A percentile compares a stretch with the other conserved stretches of the same genome.
Conservation (phyloP, 2,888 invertebrate species). For the Apoda limacodes region DNA sequence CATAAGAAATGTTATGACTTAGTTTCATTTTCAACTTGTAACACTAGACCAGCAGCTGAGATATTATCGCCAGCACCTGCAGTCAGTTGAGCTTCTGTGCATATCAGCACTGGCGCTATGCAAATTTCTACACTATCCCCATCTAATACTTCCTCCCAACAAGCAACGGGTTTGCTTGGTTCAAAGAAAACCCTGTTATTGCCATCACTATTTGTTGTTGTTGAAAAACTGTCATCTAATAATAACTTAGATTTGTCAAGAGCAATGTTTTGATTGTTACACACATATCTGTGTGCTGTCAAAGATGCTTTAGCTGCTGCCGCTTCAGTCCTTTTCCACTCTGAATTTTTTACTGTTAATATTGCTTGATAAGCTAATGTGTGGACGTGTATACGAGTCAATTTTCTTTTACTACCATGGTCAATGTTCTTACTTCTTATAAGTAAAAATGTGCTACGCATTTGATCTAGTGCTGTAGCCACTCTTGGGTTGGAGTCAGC, state of each 20-base stretch:
- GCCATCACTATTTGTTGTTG: constrained; percentile 68
- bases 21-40: constrained; percentile 68
- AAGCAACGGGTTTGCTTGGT: constrained; percentile 80
- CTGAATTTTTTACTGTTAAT: constrained; percentile 73
- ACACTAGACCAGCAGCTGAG: constrained; percentile 87
- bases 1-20: too few species aligned
- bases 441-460: constrained; percentile 75
- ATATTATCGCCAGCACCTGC: constrained; percentile 91
- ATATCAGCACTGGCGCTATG: constrained; percentile 86
- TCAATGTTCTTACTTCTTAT: constrained; percentile 53
- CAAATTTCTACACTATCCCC: constrained; percentile 74
- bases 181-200: constrained; percentile 73
- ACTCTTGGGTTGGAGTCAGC: constrained; percentile 84
- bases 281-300: constrained; percentile 86
- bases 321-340: constrained; percentile 82
- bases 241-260: constrained; percentile 68
- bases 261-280: constrained; percentile 73
- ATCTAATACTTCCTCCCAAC: constrained; percentile 79
- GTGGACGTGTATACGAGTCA: constrained; percentile 86
- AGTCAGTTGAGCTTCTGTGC: constrained; percentile 83
- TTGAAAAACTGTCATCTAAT: constrained; percentile 86
- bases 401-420: constrained; percentile 57
- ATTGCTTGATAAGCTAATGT: constrained; percentile 91
- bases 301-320: constrained; percentile 87
- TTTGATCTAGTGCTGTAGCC: constrained; percentile 83